Evolutionary conservation across 2,113 vertebrate species (phyloP).

Genomic region (Marcusenius ussheri): DNA sequence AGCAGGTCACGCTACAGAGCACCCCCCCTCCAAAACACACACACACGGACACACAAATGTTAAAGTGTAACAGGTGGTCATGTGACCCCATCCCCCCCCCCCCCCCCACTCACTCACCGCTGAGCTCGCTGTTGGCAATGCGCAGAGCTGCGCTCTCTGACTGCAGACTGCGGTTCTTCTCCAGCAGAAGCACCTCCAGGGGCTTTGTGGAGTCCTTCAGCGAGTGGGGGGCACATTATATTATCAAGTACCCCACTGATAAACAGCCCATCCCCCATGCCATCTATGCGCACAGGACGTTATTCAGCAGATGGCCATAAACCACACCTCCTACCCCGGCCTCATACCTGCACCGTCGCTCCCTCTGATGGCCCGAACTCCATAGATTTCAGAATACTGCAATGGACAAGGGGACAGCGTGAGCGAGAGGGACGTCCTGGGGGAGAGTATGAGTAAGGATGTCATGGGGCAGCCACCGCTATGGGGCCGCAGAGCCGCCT

Average conservation of each 20-base stretch:
- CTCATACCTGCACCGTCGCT: constrained; percentile 75
- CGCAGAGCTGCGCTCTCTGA: constrained; percentile 88
- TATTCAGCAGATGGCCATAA: background rate
- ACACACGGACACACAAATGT: background rate
- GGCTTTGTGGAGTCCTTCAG: constrained; percentile 82
- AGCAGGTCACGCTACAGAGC: background rate
- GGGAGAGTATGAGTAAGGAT: background rate
- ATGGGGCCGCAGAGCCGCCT: background rate
- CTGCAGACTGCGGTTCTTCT: constrained; percentile 91
- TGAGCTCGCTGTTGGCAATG: constrained; percentile 90
- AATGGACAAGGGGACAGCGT: constrained; percentile 28
- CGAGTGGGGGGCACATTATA: background rate
- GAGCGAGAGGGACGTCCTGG: background rate
- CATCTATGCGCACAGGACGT: background rate
- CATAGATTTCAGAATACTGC: constrained; percentile 94
- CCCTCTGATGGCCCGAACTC: constrained; percentile 82
- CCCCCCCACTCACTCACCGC: constrained; percentile 71
- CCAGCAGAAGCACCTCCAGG: constrained; percentile 89
- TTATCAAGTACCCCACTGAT: background rate
- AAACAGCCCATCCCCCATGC: background rate
- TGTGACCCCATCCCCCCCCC: background rate
- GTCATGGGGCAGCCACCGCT: background rate
- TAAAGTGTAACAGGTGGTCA: background rate
- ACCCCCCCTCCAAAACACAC: background rate
- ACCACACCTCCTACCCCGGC: background rate